Base-by-base conservation (phyloP, 2,888 invertebrate species). In the Phaonia tiefii region DNA sequence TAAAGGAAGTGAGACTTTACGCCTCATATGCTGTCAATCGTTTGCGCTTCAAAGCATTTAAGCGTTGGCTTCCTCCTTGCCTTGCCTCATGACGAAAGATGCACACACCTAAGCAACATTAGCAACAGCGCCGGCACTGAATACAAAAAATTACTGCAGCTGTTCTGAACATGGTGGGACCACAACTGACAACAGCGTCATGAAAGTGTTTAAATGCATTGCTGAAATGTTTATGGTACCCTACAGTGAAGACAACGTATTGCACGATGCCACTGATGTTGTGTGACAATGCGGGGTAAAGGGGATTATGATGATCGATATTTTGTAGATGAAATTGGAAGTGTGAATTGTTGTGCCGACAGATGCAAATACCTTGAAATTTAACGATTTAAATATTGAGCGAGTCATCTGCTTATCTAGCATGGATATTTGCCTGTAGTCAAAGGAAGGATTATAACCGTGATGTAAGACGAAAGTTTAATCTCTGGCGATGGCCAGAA, bases 1-100 rank as follows among this genome's bases (percentile, higher is more conserved):
- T 72, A 78, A 82, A 83, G 84, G 84, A 84, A 84, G 75, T 83
- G 80, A 81, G 75, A 83, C 84, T 84, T 84, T 80, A 80, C 80
- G 84, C 82, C 82, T 84, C 77, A 82, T 82, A 75, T 84, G 82
- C 67, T 80, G 82, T 77, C 83, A 84, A 82, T 83, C 80, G 83
- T 72, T 79, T 83, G 83, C 80, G 80, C 78, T 77, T 72, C 76
- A 75, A 49, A 78, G 79, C 77, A 73, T 83, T 83, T 74, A 78
- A 69, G 78, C 74, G 66, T 58, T 80, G 76, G 31, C 37, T 25
- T 15, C 20, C 46, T 46, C 26, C 3, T 2, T 51, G 51, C 22
- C 51, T 63, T 42, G 39, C 37, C n/a, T 37, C 15, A 44, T 65
- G 51, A 49, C 15, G 49, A 31, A n/a, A 72, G 69, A 46, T 70